Percentiles rank a stretch among this genome's conserved stretches.
Evolutionary conservation across 2,113 vertebrate genomes (phyloP).

Genomic region (Hypanus sabinus): DNA sequence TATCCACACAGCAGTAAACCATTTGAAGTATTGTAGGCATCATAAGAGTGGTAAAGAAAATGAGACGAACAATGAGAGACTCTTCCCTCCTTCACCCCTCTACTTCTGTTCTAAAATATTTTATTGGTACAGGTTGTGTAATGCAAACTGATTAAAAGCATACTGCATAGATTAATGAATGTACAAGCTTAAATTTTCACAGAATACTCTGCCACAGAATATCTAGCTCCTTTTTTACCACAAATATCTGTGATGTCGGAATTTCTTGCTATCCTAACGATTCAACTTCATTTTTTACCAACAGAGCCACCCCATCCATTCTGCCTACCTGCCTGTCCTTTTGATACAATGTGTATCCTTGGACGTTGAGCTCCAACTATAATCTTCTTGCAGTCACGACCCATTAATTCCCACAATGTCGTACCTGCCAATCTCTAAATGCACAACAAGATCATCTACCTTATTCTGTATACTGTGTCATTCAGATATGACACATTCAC

Average conservation of each 20-base stretch:
- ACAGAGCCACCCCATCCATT: too few relatives aligned
- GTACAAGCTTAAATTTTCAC: neutral
- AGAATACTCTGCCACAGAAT: neutral
- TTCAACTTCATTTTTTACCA: too few relatives aligned
- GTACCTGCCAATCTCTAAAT: too few relatives aligned
- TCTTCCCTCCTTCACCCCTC: neutral
- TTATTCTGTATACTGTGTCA: too few relatives aligned
- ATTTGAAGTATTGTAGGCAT: neutral
- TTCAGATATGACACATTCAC: too few relatives aligned
- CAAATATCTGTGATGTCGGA: neutral
- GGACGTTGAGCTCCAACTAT: too few relatives aligned
- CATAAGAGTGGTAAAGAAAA: neutral
- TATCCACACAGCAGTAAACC: neutral
- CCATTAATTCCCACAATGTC: too few relatives aligned
- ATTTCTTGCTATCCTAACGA: too few relatives aligned
- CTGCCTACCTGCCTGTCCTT: too few relatives aligned
- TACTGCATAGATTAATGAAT: neutral
- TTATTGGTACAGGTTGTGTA: neutral
- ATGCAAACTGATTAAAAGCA: neutral
- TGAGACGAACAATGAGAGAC: neutral
- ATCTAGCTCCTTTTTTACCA: neutral
- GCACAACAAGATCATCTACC: too few relatives aligned
- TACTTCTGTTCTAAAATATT: neutral
- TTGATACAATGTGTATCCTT: too few relatives aligned
- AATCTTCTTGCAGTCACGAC: too few relatives aligned